Evolutionary conservation across 64 coral and sea anemone species (phyloP).

Genomic region (Montipora sp.): DNA sequence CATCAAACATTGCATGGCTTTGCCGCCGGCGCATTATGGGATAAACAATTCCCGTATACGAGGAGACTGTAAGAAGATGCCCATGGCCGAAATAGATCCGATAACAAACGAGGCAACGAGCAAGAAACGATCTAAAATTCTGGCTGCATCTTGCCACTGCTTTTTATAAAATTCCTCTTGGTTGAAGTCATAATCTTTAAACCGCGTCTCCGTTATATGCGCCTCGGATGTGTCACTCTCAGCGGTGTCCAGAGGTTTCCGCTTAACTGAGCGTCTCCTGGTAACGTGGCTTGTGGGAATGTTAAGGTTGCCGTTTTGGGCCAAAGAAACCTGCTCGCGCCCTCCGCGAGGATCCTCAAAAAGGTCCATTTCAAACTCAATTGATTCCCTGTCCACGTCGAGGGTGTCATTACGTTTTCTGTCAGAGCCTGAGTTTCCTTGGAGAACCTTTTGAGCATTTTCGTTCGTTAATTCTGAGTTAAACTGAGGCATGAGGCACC

Average conservation of each 20-base stretch:
- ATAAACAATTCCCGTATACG: slow-evolving; percentile 87
- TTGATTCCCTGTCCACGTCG: slow-evolving; percentile 86
- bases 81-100: slow-evolving; percentile 85
- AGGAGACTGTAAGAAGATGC: slow-evolving; percentile 89
- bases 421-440: slow-evolving; percentile 67
- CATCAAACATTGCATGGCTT: background rate
- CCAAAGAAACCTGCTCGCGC: slow-evolving; percentile 70
- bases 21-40: slow-evolving; percentile 25
- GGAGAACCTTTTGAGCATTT: slow-evolving; percentile 70
- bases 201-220: slow-evolving; percentile 48
- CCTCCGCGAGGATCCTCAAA: slow-evolving; percentile 53
- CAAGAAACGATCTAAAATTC: slow-evolving; percentile 82
- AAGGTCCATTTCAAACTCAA: slow-evolving; percentile 91
- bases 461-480: slow-evolving; percentile 42
- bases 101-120: slow-evolving; percentile 80
- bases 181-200: slow-evolving; percentile 15
- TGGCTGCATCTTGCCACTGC: slow-evolving; percentile 92
- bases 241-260: slow-evolving; percentile 44
- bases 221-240: slow-evolving; percentile 30
- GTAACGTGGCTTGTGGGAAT: slow-evolving; percentile 58
- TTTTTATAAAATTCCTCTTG: slow-evolving; percentile 84
- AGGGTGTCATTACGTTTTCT: slow-evolving; percentile 74
- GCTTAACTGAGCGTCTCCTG: slow-evolving; percentile 45
- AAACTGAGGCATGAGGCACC: slow-evolving; percentile 13
- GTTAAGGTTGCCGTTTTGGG: slow-evolving; percentile 72